Percentiles rank a stretch among this genome's conserved stretches.
Conservation (phyloP, 2,888 invertebrate species). For the Chrysolina americana region DNA sequence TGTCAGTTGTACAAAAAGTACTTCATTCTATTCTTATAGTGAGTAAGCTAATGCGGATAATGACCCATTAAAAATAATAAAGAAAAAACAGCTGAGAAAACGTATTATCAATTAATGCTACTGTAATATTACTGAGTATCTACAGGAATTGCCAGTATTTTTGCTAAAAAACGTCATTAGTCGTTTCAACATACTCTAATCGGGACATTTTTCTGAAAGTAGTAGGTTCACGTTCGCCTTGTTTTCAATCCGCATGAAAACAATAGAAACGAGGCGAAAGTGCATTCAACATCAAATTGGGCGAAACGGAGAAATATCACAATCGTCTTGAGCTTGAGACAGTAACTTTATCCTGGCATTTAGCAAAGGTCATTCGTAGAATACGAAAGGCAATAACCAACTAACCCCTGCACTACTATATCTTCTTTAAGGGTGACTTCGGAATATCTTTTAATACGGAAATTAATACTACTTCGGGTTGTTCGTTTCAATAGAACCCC, state of each 20-base stretch:
- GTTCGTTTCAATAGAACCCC: constrained; percentile 49
- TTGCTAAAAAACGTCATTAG: too few relatives aligned
- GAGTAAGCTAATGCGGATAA: too few relatives aligned
- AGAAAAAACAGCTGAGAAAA: too few relatives aligned
- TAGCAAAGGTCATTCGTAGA: constrained; percentile 61
- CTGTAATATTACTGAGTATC: too few relatives aligned
- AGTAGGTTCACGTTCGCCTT: too few relatives aligned
- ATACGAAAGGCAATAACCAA: constrained; percentile 61
- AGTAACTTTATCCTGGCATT: constrained; percentile 57
- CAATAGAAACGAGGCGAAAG: constrained; percentile 25
- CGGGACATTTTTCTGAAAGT: too few relatives aligned
- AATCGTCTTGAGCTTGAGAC: constrained; percentile 48
- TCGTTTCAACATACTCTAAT: too few relatives aligned
- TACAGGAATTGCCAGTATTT: too few relatives aligned
- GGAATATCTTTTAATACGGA: constrained; percentile 56
- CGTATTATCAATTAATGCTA: too few relatives aligned
- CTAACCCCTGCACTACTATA: constrained; percentile 66
- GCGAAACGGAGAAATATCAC: constrained; percentile 56
- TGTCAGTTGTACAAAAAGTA: too few relatives aligned
- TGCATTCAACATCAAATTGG: constrained; percentile 26
- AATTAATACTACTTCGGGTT: constrained; percentile 52
- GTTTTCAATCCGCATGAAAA: background rate
- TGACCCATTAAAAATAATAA: too few relatives aligned
- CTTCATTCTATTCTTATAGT: too few relatives aligned
- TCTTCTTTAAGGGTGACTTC: constrained; percentile 64